Evolutionary conservation across 2,888 invertebrate genomes (phyloP), one percentile per base, ranked within the genome.

Genomic region (Dicranocentrus wangi): DNA sequence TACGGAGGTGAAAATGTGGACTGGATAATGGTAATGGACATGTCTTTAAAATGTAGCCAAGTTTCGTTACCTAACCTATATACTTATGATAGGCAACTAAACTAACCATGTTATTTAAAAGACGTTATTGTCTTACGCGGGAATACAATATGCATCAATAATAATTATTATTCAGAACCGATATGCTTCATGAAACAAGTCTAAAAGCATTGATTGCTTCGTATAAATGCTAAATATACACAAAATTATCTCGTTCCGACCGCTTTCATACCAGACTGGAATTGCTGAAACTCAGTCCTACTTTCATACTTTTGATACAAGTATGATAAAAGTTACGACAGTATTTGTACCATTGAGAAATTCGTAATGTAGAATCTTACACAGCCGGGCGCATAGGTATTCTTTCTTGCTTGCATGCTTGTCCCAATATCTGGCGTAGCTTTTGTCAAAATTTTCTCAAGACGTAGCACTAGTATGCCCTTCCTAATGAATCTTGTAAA

Each of bases 141-240:
- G n/a, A n/a, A n/a, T 51, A 51, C 51, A 10, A n/a, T 13, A 13
- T 51, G 13, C 51, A 51, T 51, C 51, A 51, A 51, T 51, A 51
- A 51, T 51, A 51, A n/a, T n/a, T n/a, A n/a, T n/a, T n/a, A 51
- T 51, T 51, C 51, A 10, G 51, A 51, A 51, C 51, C n/a, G 51
- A 51, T n/a, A 51, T n/a, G n/a, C n/a, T n/a, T n/a, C n/a, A n/a
- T n/a, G n/a, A n/a, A n/a, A n/a, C n/a, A n/a, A n/a, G n/a, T n/a
- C n/a, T n/a, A n/a, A n/a, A n/a, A n/a, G n/a, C n/a, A n/a, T n/a
- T n/a, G n/a, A n/a, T n/a, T n/a, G n/a, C n/a, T n/a, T n/a, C n/a
- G n/a, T n/a, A n/a, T n/a, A n/a, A n/a, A n/a, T n/a, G n/a, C n/a
- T n/a, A n/a, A n/a, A 39, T 8, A 39, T 39, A 7, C 13, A 7